Base-by-base conservation (phyloP, 2,113 vertebrate species). In the Perca flavescens region DNA sequence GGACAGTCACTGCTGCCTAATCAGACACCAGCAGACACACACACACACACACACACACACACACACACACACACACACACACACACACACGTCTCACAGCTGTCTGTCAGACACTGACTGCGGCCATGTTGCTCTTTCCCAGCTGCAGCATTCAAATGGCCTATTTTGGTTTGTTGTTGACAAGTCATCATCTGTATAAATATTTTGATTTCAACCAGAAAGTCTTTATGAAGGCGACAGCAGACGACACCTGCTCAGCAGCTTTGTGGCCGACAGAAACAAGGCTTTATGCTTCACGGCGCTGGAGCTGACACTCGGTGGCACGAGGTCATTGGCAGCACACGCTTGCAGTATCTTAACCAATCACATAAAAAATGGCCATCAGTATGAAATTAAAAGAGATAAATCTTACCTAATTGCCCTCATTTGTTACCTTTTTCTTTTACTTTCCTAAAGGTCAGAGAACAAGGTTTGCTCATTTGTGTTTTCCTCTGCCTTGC, bases 51-150 rank as follows among this genome's bases (percentile, higher is more conserved):
- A 74, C 58, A 73, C 56, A 72, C 54, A 72, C 70, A 60, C 64
- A 49, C 64, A 67, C 47, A 52, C 47, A 34, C 49, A 34, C 69
- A 57, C 69, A 50, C 57, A 74, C 71, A n/a, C n/a, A n/a, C n/a
- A 79, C 22, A 50, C 74, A 76, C 70, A 77, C 52, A 22, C 50
- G 60, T 34, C 78, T 79, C 70, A 61, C 77, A 82, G 79, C 83
- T 89, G 88, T 85, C 84, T 88, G 83, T 87, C 78, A 82, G 74
- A 83, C 53, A 6, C 49, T 25, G 62, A 80, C 79, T 54, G 70
- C 16, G 8, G 81, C 68, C 78, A 72, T 71, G 63, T 56, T 80
- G 87, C 76, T 89, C 69, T 76, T 71, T 85, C 49, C 75, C 84
- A 76, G 83, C 78, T 86, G 74, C 70, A 63, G 49, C 53, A 72